Evolutionary conservation across 2,888 invertebrate species (phyloP).

Genomic region (Chrysomela aeneicollis): DNA sequence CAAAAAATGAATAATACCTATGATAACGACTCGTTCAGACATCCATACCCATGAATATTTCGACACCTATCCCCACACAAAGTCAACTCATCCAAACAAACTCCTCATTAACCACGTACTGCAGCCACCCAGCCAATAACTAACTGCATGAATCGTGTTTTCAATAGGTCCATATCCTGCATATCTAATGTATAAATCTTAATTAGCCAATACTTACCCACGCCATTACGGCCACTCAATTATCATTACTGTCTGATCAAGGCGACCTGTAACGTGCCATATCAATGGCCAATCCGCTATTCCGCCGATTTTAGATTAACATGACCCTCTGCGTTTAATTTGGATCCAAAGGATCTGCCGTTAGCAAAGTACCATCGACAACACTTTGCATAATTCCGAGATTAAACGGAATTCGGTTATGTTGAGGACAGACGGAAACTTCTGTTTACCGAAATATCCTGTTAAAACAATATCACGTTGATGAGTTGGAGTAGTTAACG

Average conservation of each 20-base stretch:
- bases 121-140: slow-evolving; percentile 8
- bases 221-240: slow-evolving; percentile 56
- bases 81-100: slow-evolving; percentile 4
- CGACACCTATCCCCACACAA: neutral
- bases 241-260: slow-evolving; percentile 55
- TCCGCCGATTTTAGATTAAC: slow-evolving; percentile 41
- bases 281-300: slow-evolving; percentile 50
- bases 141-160: slow-evolving; percentile 40
- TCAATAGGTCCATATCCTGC: slow-evolving; percentile 44
- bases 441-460: slow-evolving; percentile 36
- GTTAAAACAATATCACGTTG: slow-evolving; percentile 30
- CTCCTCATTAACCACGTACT: slow-evolving; percentile 12
- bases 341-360: slow-evolving; percentile 29
- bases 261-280: slow-evolving; percentile 53
- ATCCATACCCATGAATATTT: too few species aligned
- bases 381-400: slow-evolving; percentile 38
- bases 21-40: too few species aligned
- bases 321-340: slow-evolving; percentile 26
- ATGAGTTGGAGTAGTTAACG: slow-evolving; percentile 19
- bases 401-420: slow-evolving; percentile 40
- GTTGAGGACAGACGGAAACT: slow-evolving; percentile 33
- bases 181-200: slow-evolving; percentile 58
- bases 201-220: slow-evolving; percentile 56
- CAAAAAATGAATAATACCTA: too few species aligned
- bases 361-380: slow-evolving; percentile 31